Evolutionary conservation across 1,140 invertebrate genomes (phyloP), one percentile per base, ranked within the genome.

Genomic region (Drusus annulatus): DNA sequence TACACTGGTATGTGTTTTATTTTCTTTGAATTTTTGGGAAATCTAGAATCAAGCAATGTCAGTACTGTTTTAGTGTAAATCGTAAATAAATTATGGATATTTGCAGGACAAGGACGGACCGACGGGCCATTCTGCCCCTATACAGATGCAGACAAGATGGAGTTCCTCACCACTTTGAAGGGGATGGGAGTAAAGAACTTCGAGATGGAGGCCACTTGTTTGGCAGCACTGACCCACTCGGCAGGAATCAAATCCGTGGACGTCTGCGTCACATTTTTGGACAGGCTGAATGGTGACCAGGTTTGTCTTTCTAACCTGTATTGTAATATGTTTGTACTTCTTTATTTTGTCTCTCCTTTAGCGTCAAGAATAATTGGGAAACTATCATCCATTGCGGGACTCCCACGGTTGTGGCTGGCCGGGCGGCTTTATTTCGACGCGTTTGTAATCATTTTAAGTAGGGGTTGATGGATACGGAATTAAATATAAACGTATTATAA

Each of bases 51-150:
- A n/a, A n/a, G n/a, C n/a, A n/a, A n/a, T n/a, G n/a, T n/a, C n/a
- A n/a, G n/a, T n/a, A n/a, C n/a, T n/a, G n/a, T n/a, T n/a, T n/a
- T n/a, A n/a, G n/a, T 54, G 16, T 54, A 54, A 54, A 54, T 54
- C 15, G 17, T 54, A n/a, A 54, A 54, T 54, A 0, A 36, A 36
- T 36, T 4, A 36, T 28, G 23, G 2, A 13, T 28, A 31, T 17
- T 51, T 73, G 17, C 79, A 93, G 92, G 93, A 19, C 97, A 98
- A 90, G 98, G 94, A 0, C 92, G 98, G 75, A 86, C 96, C 65
- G 98, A 99, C 86, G 98, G 98, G 1, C 97, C 97, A 0, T 97
- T 99, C 86, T 99, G 98, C 86, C 95, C 97, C 45, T 97, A 96
- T 86, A 93, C 91, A 0, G 93, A 95, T 81, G 87, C 90, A 0